Evolutionary conservation across 2,113 vertebrate species (phyloP).

Genomic region (Camelus dromedarius): DNA sequence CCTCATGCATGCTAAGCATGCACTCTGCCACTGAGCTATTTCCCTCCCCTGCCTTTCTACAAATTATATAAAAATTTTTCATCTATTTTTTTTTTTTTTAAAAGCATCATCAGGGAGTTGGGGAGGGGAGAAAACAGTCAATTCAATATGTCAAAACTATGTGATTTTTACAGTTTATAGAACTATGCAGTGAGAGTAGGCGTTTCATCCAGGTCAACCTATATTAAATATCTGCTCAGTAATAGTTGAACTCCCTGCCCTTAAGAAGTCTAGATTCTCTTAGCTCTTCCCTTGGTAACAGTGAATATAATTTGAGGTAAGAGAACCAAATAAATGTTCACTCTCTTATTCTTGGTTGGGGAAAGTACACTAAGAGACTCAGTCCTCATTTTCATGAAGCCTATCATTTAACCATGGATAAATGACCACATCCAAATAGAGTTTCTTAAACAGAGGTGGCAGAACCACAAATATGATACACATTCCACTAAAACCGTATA

Average conservation of each 20-base stretch:
- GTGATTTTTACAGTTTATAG: neutral
- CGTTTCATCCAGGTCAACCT: neutral
- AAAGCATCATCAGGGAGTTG: neutral
- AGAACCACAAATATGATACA: neutral
- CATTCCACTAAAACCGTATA: neutral
- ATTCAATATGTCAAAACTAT: neutral
- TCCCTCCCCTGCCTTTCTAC: no score
- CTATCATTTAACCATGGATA: neutral
- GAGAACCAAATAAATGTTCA: neutral
- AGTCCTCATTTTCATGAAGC: conserved; percentile 33
- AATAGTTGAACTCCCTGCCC: neutral
- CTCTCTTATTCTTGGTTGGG: neutral
- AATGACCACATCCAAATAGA: neutral
- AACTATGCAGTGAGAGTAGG: neutral
- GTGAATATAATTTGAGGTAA: neutral
- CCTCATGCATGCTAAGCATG: no score
- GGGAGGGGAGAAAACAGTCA: neutral
- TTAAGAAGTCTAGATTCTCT: neutral
- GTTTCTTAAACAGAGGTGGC: neutral
- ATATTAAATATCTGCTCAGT: conserved; percentile 11
- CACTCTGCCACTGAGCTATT: no score
- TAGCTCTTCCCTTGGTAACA: neutral
- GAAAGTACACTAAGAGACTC: neutral
- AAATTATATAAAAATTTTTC: no score
- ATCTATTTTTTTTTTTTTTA: neutral